Evolutionary conservation across 1,140 invertebrate genomes (phyloP), one percentile per base, ranked within the genome.

Genomic region (Drosophila littoralis): DNA sequence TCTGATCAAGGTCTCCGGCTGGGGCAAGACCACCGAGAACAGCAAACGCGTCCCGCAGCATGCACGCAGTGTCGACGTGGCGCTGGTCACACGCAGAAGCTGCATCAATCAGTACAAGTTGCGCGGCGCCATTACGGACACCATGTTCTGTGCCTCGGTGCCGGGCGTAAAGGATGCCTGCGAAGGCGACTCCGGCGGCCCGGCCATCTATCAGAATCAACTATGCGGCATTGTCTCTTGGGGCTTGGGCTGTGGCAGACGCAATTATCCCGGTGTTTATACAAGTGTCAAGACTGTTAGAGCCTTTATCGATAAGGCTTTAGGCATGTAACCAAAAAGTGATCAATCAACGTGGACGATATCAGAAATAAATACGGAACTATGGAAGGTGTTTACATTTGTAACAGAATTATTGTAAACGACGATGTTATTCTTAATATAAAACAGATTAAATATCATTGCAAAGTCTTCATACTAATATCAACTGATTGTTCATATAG

Each of bases 131-230:
- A 79, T 91, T 1, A 80, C 81, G 22, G 69, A 10, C 38, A 89
- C 89, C 13, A 91, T 91, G 90, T 80, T 91, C 48, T 91, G 90
- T 48, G 90, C 90, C 51, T 43, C 84, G 3, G 54, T 75, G 2
- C 65, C 79, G 0, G 90, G 90, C 0, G 35, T 65, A 1, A 91
- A 84, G 79, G 90, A 91, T 64, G 46, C 90, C 36, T 91, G 90
- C 55, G 76, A 85, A 45, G 95, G 95, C 50, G 95, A 95, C 78
- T 93, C 93, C 0, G 95, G 95, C 7, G 94, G 95, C 10, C 95
- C 95, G 6, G 81, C 95, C 1, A 90, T 95, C 8, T 94, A 94
- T 75, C 91, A 93, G 42, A 90, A 91, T 2, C 90, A 93, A 48
- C 86, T 93, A 10, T 93, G 93, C 22, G 95, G 95, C 1, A 93